Base-by-base conservation (phyloP, 2,888 invertebrate genomes). In the Machimus rusticus region DNA sequence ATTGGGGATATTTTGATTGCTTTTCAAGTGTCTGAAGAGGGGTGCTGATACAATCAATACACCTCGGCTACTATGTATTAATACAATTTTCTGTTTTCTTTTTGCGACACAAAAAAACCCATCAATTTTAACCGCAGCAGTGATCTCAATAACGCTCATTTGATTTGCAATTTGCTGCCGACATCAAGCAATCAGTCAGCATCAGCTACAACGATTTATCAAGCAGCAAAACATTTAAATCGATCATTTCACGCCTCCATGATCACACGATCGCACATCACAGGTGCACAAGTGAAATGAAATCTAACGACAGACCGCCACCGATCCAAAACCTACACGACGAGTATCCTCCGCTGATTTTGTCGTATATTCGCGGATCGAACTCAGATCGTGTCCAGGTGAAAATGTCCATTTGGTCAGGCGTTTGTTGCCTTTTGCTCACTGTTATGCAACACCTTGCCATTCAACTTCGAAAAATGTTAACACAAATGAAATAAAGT, bases 191-290 rank as follows among this genome's bases (percentile, higher is more conserved):
- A 66, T 66, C 66, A 66, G 66, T 66, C 66, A 66, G 12, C 66
- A 66, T 66, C 66, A 66, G 12, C 28, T 23, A 66, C 66, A 66
- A 66, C 66, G 14, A 66, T 66, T 66, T 66, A 66, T 66, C 66
- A 66, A 76, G 78, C 39, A 43, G 43, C 43, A 37, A 78, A 43
- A 78, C 37, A 78, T 31, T 84, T 84, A 84, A 84, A 66, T 66
- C 82, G 82, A 34, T 84, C 82, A 84, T 84, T 84, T 37, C 82
- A 84, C 82, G 82, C 82, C 82, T 84, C 23, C 66, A 66, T 84
- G 82, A 39, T 66, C 82, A 84, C 57, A 84, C 51, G 66, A 19
- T 66, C 66, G 77, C 39, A 37, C 39, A 39, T 77, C 37, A 77
- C 77, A 39, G 77, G 77, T 77, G 77, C 31, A 39, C 76, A 28